Conservation (phyloP, 35 echinoderm and acorn worm genomes). For the Ophioderma brevispina region DNA sequence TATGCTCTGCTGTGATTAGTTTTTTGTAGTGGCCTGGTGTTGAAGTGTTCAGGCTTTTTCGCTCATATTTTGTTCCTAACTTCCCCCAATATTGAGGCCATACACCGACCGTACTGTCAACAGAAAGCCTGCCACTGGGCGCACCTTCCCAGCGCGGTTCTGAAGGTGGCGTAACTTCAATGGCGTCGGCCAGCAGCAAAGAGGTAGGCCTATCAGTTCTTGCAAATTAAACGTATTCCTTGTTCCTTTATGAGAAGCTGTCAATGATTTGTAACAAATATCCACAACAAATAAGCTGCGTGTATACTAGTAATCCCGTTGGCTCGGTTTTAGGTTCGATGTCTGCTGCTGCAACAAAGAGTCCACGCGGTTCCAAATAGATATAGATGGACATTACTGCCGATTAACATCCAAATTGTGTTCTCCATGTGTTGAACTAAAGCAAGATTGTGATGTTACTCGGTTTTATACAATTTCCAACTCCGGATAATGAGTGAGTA, state of each 20-base stretch:
- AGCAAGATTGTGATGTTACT: neutral
- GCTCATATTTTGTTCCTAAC: neutral
- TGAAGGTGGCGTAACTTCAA: slow-evolving; percentile 4
- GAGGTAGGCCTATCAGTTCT: neutral
- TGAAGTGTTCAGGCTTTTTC: neutral
- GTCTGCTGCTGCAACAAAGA: neutral
- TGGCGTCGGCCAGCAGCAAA: neutral
- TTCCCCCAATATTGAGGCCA: neutral
- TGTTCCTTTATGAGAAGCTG: neutral
- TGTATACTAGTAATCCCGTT: neutral
- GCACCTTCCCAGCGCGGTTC: neutral
- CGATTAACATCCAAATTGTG: neutral
- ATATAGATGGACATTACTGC: neutral
- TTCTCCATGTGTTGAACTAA: neutral
- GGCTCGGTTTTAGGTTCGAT: neutral
- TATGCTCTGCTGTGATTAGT: neutral
- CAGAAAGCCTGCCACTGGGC: slow-evolving; percentile 1
- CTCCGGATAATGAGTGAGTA: neutral
- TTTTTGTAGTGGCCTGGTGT: no score
- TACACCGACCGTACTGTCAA: neutral
- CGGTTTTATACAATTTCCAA: slow-evolving; percentile 2
- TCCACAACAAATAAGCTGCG: neutral
- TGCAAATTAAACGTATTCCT: neutral
- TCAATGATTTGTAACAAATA: neutral
- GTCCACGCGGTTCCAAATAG: neutral